Percentiles rank a stretch among this genome's conserved stretches.
These are phyloP conservation scores for Thunnus thynnus DNA, from an alignment of 2,113 vertebrate genomes.

Conservation along the genomic window DNA sequence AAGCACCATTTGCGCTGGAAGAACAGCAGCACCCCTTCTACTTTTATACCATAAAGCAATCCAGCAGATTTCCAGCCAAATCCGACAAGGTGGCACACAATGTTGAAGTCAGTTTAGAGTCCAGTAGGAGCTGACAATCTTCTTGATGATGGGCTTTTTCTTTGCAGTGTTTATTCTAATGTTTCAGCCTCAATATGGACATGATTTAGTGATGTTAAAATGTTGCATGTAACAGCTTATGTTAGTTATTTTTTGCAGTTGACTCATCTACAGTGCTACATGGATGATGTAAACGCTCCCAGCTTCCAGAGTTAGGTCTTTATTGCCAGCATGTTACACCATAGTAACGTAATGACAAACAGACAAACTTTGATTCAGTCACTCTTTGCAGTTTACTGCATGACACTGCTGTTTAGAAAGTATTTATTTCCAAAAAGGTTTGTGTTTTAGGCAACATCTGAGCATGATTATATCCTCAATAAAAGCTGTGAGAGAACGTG, in stretches of 20 bases:
- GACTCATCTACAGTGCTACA: slow-evolving; percentile 49
- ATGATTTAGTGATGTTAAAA: slow-evolving; percentile 52
- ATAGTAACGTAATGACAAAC: slow-evolving; percentile 68
- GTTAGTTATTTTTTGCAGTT: slow-evolving; percentile 62
- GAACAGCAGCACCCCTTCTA: background rate
- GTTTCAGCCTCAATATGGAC: slow-evolving; percentile 60
- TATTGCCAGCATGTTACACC: slow-evolving; percentile 48
- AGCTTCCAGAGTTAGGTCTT: slow-evolving; percentile 32
- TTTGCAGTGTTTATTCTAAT: slow-evolving; percentile 49
- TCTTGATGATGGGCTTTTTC: slow-evolving; percentile 19
- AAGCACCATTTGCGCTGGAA: background rate
- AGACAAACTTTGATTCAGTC: slow-evolving; percentile 34
- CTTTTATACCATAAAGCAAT: slow-evolving; percentile 2
- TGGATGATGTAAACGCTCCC: slow-evolving; percentile 58
- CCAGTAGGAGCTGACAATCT: slow-evolving; percentile 42
- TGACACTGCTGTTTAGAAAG: slow-evolving; percentile 3
- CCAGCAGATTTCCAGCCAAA: slow-evolving; percentile 34
- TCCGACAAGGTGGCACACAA: slow-evolving; percentile 22
- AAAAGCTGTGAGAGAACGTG: background rate
- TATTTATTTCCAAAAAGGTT: background rate
- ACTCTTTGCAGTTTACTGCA: background rate
- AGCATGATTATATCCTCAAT: background rate
- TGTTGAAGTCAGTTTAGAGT: background rate
- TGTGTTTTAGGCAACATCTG: background rate
- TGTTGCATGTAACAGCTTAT: slow-evolving; percentile 53